Conservation (phyloP, 1,140 invertebrate genomes). For the Berghia stephanieae region DNA sequence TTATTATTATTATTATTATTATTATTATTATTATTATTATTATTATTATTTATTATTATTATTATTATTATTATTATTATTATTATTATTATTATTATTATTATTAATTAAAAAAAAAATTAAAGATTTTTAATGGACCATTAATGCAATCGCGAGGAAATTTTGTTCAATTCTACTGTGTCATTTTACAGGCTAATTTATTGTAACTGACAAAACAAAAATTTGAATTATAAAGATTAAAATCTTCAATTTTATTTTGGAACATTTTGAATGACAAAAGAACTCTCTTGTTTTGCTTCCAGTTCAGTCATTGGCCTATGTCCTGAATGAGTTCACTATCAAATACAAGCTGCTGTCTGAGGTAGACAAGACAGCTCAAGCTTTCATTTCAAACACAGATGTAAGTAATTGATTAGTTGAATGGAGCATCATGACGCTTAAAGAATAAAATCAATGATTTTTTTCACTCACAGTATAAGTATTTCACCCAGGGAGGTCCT, state of each 20-base stretch:
- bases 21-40: neutral
- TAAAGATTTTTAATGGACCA: neutral
- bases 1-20: neutral
- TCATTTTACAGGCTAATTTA: neutral
- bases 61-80: neutral
- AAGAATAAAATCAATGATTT: neutral
- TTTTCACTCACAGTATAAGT: neutral
- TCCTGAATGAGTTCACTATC: neutral
- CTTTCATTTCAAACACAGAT: slow-evolving; percentile 28
- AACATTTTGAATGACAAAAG: neutral
- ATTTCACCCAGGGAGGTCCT: neutral
- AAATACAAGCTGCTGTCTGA: slow-evolving; percentile 26
- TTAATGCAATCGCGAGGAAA: no score
- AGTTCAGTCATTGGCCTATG: slow-evolving; percentile 26
- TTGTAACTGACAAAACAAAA: no score
- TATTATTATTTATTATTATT: neutral
- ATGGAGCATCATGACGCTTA: neutral
- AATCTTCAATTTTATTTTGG: neutral
- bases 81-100: neutral
- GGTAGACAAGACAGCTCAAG: slow-evolving; percentile 7
- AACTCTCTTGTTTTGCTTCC: neutral
- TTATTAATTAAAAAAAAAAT: neutral
- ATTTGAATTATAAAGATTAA: neutral
- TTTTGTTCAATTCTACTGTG: no score
- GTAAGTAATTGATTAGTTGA: neutral